A percentile compares a stretch with the other conserved stretches of the same genome.
Evolutionary conservation across 2,888 invertebrate species (phyloP).

Genomic region (Quadroppia sp.): DNA sequence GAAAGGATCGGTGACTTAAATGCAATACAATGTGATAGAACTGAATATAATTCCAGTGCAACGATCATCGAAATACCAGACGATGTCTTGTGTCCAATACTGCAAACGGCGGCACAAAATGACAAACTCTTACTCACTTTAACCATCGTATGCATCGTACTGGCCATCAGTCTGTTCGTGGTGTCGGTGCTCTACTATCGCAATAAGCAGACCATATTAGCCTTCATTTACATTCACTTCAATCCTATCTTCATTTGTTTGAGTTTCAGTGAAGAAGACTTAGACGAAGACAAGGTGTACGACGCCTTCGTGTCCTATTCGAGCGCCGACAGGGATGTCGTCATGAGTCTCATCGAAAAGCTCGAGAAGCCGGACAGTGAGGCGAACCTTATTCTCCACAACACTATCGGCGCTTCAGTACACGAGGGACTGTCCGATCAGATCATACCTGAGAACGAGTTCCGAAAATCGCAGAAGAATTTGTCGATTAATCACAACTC

Average conservation of each 20-base stretch:
- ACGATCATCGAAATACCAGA: constrained; percentile 46
- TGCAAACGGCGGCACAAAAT: constrained; percentile 33
- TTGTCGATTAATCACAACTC: not conserved
- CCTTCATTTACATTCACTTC: constrained; percentile 49
- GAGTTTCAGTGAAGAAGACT: constrained; percentile 48
- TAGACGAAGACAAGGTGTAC: constrained; percentile 49
- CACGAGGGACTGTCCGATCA: constrained; percentile 41
- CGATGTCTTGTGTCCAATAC: constrained; percentile 47
- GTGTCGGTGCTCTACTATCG: constrained; percentile 48
- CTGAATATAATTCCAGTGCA: constrained; percentile 38
- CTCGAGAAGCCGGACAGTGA: constrained; percentile 45
- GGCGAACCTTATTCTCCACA: constrained; percentile 35
- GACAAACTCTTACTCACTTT: constrained; percentile 46
- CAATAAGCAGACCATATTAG: constrained; percentile 48
- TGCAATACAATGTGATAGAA: constrained; percentile 39
- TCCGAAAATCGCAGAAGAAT: constrained; percentile 12
- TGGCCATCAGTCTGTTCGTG: constrained; percentile 46
- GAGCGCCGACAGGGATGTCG: constrained; percentile 48
- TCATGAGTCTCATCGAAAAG: constrained; percentile 47
- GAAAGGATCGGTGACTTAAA: constrained; percentile 43
- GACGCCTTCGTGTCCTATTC: constrained; percentile 49
- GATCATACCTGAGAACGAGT: constrained; percentile 42
- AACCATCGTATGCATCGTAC: constrained; percentile 45
- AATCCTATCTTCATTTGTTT: constrained; percentile 48
- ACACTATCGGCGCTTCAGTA: constrained; percentile 37